Conservation (phyloP, 2,888 invertebrate species). For the Drosophila falleni region DNA sequence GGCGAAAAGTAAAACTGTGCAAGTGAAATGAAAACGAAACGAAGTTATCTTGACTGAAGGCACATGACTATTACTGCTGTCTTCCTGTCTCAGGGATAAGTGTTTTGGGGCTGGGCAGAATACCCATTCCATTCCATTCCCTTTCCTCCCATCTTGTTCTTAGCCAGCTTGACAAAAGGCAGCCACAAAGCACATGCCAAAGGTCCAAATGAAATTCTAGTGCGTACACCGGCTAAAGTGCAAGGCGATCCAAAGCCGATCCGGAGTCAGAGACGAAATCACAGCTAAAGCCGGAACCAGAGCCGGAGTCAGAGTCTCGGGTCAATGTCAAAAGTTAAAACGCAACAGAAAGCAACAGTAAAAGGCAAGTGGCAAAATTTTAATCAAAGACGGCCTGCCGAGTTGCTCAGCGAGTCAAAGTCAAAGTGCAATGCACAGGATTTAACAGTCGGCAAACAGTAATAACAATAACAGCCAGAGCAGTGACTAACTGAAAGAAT, state of each 20-base stretch:
- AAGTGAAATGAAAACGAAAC: constrained; percentile 73
- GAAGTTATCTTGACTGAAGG: constrained; percentile 68
- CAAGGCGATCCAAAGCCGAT: constrained; percentile 50
- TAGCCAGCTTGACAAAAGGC: constrained; percentile 3
- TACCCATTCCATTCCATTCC: background rate
- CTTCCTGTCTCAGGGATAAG: constrained; percentile 49
- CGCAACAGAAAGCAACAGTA: constrained; percentile 43
- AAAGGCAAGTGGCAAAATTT: constrained; percentile 73
- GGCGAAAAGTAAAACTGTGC: constrained; percentile 48
- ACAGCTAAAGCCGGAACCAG: background rate
- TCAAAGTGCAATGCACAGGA: constrained; percentile 55
- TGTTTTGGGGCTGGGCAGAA: constrained; percentile 46
- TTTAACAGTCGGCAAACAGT: constrained; percentile 30
- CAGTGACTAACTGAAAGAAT: constrained; percentile 9
- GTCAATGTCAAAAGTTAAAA: constrained; percentile 73
- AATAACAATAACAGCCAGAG: constrained; percentile 20
- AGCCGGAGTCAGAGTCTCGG: constrained; percentile 17
- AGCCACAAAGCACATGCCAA: constrained; percentile 57
- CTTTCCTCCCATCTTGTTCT: background rate
- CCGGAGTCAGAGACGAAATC: constrained; percentile 3
- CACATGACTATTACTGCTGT: constrained; percentile 60
- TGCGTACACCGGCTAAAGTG: constrained; percentile 55
- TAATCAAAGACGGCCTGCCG: constrained; percentile 64
- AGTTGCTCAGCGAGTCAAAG: constrained; percentile 30
- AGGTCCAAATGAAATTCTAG: constrained; percentile 64